Percentiles rank a stretch among this genome's conserved stretches.
phyloP scores from a whole-genome alignment of 2,113 vertebrate species.

The Strigops habroptila region DNA sequence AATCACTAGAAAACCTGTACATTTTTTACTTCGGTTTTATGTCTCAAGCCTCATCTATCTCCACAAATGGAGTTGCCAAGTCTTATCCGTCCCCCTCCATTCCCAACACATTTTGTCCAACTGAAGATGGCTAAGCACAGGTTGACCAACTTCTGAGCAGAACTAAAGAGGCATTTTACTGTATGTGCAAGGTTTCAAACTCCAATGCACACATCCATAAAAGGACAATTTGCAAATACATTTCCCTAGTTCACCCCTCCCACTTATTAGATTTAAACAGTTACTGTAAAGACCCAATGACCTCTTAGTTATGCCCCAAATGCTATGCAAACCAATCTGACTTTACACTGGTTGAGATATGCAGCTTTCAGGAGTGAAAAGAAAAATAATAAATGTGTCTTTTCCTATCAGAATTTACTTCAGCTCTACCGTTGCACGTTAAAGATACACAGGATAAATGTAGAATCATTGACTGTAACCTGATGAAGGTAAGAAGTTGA shows the following conservation, averaged over 20 bases:
- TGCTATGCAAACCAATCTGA: background rate
- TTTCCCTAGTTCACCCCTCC: background rate
- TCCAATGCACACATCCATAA: background rate
- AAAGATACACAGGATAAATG: background rate
- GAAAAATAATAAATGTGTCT: background rate
- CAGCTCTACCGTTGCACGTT: background rate
- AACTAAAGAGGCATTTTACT: background rate
- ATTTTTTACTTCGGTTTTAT: background rate
- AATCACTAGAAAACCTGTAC: background rate
- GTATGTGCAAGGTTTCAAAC: background rate
- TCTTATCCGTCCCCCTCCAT: background rate
- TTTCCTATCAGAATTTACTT: background rate
- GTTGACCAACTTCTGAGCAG: background rate
- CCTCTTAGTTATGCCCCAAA: background rate
- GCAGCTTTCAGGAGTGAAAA: background rate
- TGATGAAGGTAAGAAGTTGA: background rate
- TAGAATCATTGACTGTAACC: background rate
- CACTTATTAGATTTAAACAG: background rate
- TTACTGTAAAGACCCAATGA: background rate
- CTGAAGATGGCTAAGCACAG: background rate
- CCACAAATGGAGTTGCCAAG: background rate
- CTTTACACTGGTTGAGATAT: accelerated
- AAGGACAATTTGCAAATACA: background rate
- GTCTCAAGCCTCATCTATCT: background rate
- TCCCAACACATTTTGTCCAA: background rate